These are phyloP conservation scores for Gracilinanus agilis DNA, from an alignment of 2,113 vertebrate genomes.

Conservation along the genomic window DNA sequence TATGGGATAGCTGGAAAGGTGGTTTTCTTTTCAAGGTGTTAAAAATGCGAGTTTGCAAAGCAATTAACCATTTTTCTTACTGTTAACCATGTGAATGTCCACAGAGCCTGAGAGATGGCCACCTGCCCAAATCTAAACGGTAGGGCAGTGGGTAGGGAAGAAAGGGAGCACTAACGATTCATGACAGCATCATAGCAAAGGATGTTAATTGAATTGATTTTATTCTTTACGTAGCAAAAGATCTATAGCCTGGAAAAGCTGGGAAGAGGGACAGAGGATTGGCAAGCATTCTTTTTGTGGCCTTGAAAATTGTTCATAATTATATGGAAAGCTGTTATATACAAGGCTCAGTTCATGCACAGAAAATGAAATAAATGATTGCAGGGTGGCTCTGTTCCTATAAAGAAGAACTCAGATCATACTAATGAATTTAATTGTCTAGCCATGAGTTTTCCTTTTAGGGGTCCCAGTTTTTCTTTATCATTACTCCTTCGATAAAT, in stretches of 20 bases:
- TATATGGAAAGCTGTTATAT: background rate
- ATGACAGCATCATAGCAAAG: background rate
- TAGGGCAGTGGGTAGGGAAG: background rate
- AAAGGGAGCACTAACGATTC: background rate
- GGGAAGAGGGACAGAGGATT: background rate
- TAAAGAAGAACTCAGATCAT: background rate
- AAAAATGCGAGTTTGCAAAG: background rate
- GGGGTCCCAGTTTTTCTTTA: background rate
- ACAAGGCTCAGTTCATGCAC: background rate
- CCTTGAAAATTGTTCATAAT: background rate
- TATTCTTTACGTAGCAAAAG: background rate
- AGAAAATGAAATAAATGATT: background rate
- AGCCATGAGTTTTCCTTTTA: background rate
- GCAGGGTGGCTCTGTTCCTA: background rate
- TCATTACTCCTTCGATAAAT: background rate
- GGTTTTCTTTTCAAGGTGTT: background rate
- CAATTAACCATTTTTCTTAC: background rate
- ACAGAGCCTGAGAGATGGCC: background rate
- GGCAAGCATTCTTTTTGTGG: background rate
- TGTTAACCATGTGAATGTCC: background rate
- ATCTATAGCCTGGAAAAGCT: background rate
- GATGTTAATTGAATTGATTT: constrained; percentile 1
- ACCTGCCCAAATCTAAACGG: background rate
- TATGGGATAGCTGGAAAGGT: background rate
- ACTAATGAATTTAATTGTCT: background rate